Conservation (phyloP, 2,113 vertebrate species). For the Phaethornis superciliosus region DNA sequence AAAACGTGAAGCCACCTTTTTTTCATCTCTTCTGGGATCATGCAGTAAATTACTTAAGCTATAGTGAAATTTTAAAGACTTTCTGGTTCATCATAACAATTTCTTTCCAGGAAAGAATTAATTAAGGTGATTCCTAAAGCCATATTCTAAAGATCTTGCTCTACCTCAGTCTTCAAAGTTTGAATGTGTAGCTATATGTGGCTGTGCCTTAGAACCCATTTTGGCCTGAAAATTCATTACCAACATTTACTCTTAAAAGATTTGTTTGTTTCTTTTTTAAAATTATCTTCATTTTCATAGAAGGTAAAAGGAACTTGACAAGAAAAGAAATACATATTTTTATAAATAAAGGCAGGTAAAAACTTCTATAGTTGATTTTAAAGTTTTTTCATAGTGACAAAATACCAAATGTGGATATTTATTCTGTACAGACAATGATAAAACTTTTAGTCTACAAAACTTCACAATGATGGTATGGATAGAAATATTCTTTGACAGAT, state of each 20-base stretch:
- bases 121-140: neutral
- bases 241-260: neutral
- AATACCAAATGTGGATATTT: neutral
- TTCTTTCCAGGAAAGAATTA: neutral
- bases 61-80: neutral
- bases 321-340: neutral
- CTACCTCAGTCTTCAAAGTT: neutral
- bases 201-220: neutral
- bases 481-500: neutral
- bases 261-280: neutral
- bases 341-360: neutral
- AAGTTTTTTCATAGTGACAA: neutral
- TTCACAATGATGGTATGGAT: neutral
- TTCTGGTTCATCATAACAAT: neutral
- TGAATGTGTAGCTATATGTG: neutral
- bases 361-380: neutral
- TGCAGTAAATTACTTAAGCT: neutral
- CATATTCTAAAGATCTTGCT: neutral
- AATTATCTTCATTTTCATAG: neutral
- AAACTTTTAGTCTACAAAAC: neutral
- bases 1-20: neutral
- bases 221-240: neutral
- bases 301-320: neutral
- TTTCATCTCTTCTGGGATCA: neutral
- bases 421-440: neutral